phyloP scores from a whole-genome alignment of 2,888 invertebrate genomes.

The Leptinotarsa tumamoca region DNA sequence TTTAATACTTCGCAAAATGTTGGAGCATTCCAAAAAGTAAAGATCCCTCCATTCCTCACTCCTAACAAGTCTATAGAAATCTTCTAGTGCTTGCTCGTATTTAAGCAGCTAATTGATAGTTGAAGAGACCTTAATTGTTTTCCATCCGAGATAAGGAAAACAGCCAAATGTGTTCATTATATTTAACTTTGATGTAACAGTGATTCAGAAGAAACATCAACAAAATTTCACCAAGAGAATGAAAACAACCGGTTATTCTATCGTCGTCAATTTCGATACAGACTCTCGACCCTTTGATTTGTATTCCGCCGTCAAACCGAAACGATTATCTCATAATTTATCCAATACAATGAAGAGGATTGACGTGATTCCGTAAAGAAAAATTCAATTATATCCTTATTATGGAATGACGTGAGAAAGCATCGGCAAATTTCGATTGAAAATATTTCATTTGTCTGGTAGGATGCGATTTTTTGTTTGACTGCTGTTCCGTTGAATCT shows the following conservation, averaged over 20 bases:
- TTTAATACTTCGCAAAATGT: no score
- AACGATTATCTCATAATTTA: slow-evolving; percentile 32
- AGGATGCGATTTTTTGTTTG: slow-evolving; percentile 20
- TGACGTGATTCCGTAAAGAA: slow-evolving; percentile 16
- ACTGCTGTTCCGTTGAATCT: slow-evolving; percentile 9
- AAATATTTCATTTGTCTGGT: slow-evolving; percentile 29
- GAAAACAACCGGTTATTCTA: neutral
- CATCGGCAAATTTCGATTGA: slow-evolving; percentile 25
- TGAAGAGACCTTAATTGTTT: no score
- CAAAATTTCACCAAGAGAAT: neutral
- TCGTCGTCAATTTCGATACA: neutral
- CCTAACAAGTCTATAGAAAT: no score
- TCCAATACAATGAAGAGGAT: slow-evolving; percentile 32
- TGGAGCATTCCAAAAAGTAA: no score
- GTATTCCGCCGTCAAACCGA: slow-evolving; percentile 25
- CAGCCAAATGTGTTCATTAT: no score
- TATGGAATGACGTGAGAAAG: slow-evolving; percentile 30
- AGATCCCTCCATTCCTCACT: no score
- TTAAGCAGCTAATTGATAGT: no score
- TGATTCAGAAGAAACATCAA: no score
- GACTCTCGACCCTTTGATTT: slow-evolving; percentile 13
- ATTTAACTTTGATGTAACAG: no score
- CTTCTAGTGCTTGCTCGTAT: no score
- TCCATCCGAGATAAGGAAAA: no score
- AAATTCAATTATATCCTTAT: slow-evolving; percentile 35